Evolutionary conservation across 2,113 vertebrate species (phyloP).

Genomic region (Cinclus cinclus): DNA sequence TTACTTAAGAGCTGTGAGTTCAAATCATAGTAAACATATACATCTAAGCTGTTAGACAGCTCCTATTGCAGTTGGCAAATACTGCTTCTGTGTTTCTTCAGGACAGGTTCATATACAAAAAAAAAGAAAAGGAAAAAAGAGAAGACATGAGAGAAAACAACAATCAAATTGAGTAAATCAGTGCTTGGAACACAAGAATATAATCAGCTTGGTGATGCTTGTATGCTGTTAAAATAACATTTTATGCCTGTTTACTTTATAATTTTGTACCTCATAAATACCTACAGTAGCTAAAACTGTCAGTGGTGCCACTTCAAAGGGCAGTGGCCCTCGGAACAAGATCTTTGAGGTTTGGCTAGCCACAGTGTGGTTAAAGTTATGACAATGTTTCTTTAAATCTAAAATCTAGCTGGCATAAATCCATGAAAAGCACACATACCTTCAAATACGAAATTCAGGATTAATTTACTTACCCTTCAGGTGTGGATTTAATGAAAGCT

Average conservation of each 20-base stretch:
- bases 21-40: neutral
- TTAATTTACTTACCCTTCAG: conserved; percentile 24
- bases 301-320: conserved; percentile 35
- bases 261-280: conserved; percentile 53
- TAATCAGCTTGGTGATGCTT: neutral
- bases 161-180: neutral
- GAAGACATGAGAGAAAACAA: neutral
- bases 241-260: conserved; percentile 25
- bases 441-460: neutral
- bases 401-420: conserved; percentile 11
- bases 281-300: conserved; percentile 27
- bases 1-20: neutral
- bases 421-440: conserved; percentile 1
- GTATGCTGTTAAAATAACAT: neutral
- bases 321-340: conserved; percentile 8
- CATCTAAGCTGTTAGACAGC: neutral
- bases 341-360: conserved; percentile 24
- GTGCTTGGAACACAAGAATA: neutral
- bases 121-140: neutral
- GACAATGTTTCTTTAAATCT: conserved; percentile 39
- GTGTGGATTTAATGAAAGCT: conserved; percentile 18
- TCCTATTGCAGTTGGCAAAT: neutral
- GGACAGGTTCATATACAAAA: neutral
- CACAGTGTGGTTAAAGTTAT: conserved; percentile 39
- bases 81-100: neutral